These are phyloP conservation scores for Pelodytes ibericus DNA, from an alignment of 2,797 vertebrate genomes.

Conservation along the genomic window DNA sequence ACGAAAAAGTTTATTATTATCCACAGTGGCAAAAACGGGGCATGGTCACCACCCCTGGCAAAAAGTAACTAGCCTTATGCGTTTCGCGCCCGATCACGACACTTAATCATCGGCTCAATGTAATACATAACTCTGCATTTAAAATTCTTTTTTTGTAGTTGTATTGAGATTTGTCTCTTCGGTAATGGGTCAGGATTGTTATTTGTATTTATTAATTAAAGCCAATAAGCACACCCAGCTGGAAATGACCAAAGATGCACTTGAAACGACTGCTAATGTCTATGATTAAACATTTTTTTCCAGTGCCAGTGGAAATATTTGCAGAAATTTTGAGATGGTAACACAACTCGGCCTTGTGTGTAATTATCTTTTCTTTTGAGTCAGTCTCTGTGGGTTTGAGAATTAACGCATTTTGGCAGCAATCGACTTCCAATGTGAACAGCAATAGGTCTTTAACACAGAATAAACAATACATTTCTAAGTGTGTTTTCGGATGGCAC, in stretches of 20 bases:
- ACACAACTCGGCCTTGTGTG: conserved; percentile 41
- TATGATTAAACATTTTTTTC: conserved; percentile 51
- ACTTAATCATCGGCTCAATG: no score
- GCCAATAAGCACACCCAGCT: conserved; percentile 34
- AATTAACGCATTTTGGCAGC: conserved; percentile 49
- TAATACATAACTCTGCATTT: not conserved
- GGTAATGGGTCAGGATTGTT: not conserved
- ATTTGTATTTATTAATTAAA: conserved; percentile 50
- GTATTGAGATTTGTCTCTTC: not conserved
- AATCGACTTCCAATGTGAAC: conserved; percentile 40
- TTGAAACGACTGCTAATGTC: conserved; percentile 49
- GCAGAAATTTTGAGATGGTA: conserved; percentile 42
- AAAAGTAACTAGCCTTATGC: no score
- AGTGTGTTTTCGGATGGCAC: conserved; percentile 7
- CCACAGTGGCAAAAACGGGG: no score
- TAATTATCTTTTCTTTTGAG: conserved; percentile 53
- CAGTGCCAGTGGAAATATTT: conserved; percentile 48
- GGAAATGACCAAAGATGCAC: conserved; percentile 45
- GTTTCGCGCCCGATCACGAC: no score
- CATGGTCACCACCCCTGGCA: no score
- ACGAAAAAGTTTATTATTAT: no score
- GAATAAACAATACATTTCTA: conserved; percentile 31
- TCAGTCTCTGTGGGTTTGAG: conserved; percentile 52
- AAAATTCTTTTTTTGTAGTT: not conserved
- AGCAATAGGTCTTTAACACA: conserved; percentile 9